Percentiles rank a stretch among this genome's conserved stretches.
Evolutionary conservation across 2,797 vertebrate species (phyloP).

Genomic region (Paguma larvata): DNA sequence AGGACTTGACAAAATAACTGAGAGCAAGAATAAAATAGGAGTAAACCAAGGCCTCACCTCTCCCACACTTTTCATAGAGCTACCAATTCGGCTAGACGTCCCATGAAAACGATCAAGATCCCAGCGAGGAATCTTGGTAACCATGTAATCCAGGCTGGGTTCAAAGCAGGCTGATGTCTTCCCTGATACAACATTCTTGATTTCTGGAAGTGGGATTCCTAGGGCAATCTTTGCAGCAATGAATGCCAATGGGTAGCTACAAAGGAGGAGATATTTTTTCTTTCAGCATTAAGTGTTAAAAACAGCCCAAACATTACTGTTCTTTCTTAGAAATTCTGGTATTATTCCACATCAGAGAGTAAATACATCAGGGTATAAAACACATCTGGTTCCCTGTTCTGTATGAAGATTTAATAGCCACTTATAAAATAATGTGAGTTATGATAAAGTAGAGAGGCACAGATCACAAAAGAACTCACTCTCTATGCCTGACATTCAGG

Average conservation of each 20-base stretch:
- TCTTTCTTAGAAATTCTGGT: conserved; percentile 33
- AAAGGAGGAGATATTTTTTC: conserved; percentile 46
- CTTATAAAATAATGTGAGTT: not conserved
- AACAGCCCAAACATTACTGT: not conserved
- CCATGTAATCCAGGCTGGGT: conserved; percentile 97
- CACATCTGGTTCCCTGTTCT: not conserved
- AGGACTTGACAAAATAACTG: not conserved
- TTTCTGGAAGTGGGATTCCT: conserved; percentile 96
- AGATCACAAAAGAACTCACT: not conserved
- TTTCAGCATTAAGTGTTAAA: conserved; percentile 52
- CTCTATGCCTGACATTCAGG: not conserved
- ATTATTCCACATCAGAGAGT: not conserved
- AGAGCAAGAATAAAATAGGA: not conserved
- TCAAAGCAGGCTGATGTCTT: conserved; percentile 97
- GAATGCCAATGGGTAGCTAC: conserved; percentile 96
- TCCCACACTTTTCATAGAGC: conserved; percentile 98
- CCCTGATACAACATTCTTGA: conserved; percentile 95
- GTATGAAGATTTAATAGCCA: not conserved
- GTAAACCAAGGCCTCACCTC: conserved; percentile 90
- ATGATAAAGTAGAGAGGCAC: not conserved
- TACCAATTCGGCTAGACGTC: conserved; percentile 93
- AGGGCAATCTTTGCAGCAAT: conserved; percentile 97
- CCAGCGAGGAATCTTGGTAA: conserved; percentile 98
- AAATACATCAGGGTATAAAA: not conserved
- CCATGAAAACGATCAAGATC: conserved; percentile 97